Evolutionary conservation across 2,113 vertebrate species (phyloP), one percentile per base, ranked within the genome.

Genomic region (Paramormyrops kingsleyae): DNA sequence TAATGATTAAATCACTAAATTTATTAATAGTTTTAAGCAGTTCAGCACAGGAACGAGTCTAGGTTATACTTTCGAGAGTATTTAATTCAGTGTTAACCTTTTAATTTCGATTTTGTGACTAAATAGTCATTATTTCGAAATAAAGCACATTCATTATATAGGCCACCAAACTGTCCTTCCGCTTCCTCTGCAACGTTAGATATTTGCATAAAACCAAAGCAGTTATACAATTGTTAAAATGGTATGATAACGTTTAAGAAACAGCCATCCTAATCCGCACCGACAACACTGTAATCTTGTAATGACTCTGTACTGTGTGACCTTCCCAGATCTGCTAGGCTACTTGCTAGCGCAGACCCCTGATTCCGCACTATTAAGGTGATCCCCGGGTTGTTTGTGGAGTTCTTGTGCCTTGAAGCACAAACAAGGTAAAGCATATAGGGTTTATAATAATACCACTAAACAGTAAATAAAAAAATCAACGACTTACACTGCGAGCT

Each of bases 401-500:
- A 21, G 44, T 21, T 39, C 42, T 47, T 47, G 83, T 42, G 83
- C n/a, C 47, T 84, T n/a, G 24, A 84, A 47, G 21, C 39, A 47
- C 17, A 84, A 35, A 77, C 31, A 1, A n/a, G 3, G 7, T 80
- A 44, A 80, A 80, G 13, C 13, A 83, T 0, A 83, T 44, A 44
- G 6, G 77, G 77, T 83, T 35, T 83, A 44, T 17, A 42, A 27
- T 46, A 24, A 47, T 84, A 84, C 13, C 31, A 47, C 4, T 84
- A 47, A 47, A n/a, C 5, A 42, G 39, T 24, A 46, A 47, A 9
- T 5, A 35, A 21, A 6, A 84, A 62, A 1, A 6, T 70, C 1
- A 15, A 7, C 27, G 15, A 53, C 97, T 95, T 92, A 98, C 97
- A 89, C 94, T 95, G 7, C 95, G 95, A 52, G 92, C 87, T 92